Evolutionary conservation across 2,797 vertebrate species (phyloP).

Genomic region (Myotis planiceps): DNA sequence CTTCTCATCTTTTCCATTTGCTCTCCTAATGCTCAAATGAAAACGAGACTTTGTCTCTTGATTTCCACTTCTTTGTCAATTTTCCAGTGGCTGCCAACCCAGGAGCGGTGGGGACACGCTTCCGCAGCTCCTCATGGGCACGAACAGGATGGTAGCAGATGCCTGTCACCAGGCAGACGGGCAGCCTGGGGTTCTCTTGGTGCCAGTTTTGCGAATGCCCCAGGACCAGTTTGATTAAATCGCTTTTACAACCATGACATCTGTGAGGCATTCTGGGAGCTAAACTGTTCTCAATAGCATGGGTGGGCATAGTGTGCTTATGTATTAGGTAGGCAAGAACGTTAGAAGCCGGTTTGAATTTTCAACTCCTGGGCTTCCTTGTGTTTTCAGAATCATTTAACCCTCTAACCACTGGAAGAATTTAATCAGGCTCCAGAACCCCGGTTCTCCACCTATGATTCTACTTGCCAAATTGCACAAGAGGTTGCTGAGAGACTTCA

Average conservation of each 20-base stretch:
- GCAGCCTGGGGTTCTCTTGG: neutral
- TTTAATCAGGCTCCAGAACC: neutral
- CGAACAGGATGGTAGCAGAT: neutral
- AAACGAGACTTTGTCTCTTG: conserved; percentile 54
- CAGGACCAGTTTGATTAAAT: conserved; percentile 33
- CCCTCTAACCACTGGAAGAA: neutral
- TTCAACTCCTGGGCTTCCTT: neutral
- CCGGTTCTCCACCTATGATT: conserved; percentile 92
- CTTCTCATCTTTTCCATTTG: conserved; percentile 50
- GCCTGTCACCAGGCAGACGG: neutral
- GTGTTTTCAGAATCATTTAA: neutral
- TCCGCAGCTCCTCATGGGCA: neutral
- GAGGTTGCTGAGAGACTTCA: conserved; percentile 96
- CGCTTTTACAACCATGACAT: neutral
- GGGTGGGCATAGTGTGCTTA: fast-evolving
- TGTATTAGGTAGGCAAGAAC: neutral
- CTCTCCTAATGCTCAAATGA: conserved; percentile 46
- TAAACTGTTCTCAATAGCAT: neutral
- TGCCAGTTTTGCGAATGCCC: neutral
- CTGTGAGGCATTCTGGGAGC: neutral
- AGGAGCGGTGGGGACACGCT: neutral
- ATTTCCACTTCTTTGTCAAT: conserved; percentile 38
- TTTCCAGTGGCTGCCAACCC: conserved; percentile 44
- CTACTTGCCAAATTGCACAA: conserved; percentile 92
- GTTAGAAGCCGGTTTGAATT: neutral